Evolutionary conservation across 2,888 invertebrate species (phyloP).

Genomic region (Creontiades dilutus): DNA sequence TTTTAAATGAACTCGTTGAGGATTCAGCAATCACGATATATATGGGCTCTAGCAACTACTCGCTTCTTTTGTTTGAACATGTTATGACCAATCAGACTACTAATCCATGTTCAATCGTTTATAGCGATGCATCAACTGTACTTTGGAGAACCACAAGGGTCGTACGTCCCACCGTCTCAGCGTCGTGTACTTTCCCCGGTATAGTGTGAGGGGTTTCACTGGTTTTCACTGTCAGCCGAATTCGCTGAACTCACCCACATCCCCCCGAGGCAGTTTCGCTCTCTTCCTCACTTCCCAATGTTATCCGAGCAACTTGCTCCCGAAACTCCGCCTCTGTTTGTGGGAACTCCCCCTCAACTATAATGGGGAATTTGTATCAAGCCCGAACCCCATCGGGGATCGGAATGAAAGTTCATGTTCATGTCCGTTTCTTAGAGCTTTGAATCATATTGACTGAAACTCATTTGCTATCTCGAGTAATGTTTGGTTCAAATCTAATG

Average conservation of each 20-base stretch:
- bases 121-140: background rate
- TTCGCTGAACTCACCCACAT: background rate
- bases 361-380: slow-evolving; percentile 11
- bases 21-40: too few relatives aligned
- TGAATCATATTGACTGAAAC: too few relatives aligned
- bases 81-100: background rate
- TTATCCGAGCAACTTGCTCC: slow-evolving; percentile 20
- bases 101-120: background rate
- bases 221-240: background rate
- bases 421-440: too few relatives aligned
- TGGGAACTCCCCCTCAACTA: background rate
- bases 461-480: too few relatives aligned
- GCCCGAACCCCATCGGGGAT: background rate
- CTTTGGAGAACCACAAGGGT: background rate
- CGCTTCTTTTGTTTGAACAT: background rate
- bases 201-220: background rate
- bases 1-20: too few relatives aligned
- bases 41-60: too few relatives aligned
- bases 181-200: background rate
- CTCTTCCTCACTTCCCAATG: slow-evolving; percentile 30
- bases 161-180: background rate
- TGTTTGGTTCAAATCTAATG: too few relatives aligned
- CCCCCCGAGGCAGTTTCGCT: background rate
- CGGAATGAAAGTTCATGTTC: too few relatives aligned
- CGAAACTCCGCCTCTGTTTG: background rate